phyloP scores from a whole-genome alignment of 2,797 vertebrate genomes.

The Glyptemys insculpta region DNA sequence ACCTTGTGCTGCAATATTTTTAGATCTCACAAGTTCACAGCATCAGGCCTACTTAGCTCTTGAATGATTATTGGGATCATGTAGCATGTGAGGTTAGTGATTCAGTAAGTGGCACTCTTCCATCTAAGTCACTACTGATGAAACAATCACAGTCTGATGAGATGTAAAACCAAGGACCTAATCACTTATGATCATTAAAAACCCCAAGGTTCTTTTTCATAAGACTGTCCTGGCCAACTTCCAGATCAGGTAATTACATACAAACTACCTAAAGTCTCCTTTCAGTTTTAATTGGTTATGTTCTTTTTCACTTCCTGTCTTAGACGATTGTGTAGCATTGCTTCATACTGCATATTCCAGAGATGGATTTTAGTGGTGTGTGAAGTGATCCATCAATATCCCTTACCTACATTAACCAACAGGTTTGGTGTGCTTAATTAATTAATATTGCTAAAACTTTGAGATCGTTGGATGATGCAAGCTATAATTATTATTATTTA shows the following conservation, averaged over 20 bases:
- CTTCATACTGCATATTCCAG: background rate
- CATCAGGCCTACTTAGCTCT: background rate
- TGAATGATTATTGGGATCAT: background rate
- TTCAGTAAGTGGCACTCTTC: background rate
- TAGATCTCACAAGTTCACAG: background rate
- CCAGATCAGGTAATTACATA: background rate
- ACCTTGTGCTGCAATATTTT: accelerated
- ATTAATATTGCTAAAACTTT: background rate
- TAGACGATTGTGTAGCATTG: background rate
- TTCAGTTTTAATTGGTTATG: background rate
- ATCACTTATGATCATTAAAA: background rate
- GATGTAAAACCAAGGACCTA: background rate
- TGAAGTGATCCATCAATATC: background rate
- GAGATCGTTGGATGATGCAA: background rate
- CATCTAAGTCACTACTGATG: background rate
- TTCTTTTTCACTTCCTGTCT: background rate
- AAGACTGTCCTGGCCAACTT: background rate
- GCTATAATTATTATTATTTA: background rate
- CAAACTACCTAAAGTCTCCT: background rate
- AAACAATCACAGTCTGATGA: background rate
- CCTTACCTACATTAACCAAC: background rate
- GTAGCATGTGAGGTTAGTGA: background rate
- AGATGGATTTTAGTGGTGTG: background rate
- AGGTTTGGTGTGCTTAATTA: background rate
- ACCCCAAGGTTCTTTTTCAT: background rate